Base-by-base conservation (phyloP, 2,113 vertebrate species). In the Lepisosteus osseus region DNA sequence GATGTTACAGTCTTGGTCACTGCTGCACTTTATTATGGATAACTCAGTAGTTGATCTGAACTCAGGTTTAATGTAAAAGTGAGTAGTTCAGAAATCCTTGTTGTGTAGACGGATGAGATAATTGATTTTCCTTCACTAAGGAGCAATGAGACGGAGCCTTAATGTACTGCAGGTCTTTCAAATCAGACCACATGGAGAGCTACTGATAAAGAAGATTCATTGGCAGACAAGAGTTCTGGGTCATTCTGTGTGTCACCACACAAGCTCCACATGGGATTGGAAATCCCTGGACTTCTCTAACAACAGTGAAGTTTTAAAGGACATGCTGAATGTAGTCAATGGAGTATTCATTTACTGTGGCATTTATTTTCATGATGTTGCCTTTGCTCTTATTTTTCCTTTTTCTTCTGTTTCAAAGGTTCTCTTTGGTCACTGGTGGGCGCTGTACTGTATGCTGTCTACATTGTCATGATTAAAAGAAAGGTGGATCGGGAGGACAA, bases 391-490 rank as follows among this genome's bases (percentile, higher is more conserved):
- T 15, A 55, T 8, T 44, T 54, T 54, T 2, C 43, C 51, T 5
- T 29, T 65, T 74, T 61, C 76, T 75, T 81, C 15, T 15, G 45
- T 54, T 13, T 68, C 4, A 54, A 9, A 98, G 96, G 95, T 72
- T 95, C 93, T 68, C 73, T 98, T 74, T 99, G 97, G 96, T 97
- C 96, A 1, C 87, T 99, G 77, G 91, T 91, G n/a, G 96, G 96
- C 74, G 96, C 97, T 41, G 79, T 95, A 74, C 86, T 99, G 0
- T 99, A 99, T 62, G 96, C 97, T 7, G 85, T 99, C 76, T 98
- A 98, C 83, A 96, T 99, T 56, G 97, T 98, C 44, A 96, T 98
- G 95, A 97, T 99, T 83, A 98, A 98, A 83, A 93, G 97, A 81
- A 94, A 96, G 79, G 94, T 98, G 76, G 97, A 98, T 72, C 90